phyloP scores from a whole-genome alignment of 1,140 invertebrate genomes.

The Macrobrachium nipponense region DNA sequence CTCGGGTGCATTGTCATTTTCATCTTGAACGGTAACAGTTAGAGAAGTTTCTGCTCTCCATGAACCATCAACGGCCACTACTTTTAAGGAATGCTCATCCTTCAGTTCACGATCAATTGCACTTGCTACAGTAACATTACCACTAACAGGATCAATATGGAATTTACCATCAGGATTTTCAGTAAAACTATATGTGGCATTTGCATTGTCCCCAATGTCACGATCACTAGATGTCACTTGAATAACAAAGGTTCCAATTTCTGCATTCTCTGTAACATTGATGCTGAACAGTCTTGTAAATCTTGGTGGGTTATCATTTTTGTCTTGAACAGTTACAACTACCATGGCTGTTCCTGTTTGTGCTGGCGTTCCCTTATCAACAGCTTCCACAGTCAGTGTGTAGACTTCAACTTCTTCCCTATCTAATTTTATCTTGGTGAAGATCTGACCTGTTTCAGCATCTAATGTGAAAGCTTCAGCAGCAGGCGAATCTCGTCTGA shows the following conservation, averaged over 20 bases:
- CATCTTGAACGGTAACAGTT: slow-evolving; percentile 93
- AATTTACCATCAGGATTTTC: slow-evolving; percentile 92
- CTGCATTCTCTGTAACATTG: slow-evolving; percentile 95
- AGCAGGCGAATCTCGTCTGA: slow-evolving; percentile 73
- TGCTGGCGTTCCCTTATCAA: slow-evolving; percentile 86
- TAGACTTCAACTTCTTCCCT: slow-evolving; percentile 88
- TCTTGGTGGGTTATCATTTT: slow-evolving; percentile 94
- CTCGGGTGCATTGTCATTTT: slow-evolving; percentile 93
- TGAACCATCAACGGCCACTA: slow-evolving; percentile 87
- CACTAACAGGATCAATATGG: slow-evolving; percentile 85
- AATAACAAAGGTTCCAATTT: slow-evolving; percentile 92
- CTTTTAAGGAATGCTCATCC: slow-evolving; percentile 90
- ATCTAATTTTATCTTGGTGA: slow-evolving; percentile 85
- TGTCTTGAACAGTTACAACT: slow-evolving; percentile 85
- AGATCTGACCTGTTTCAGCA: slow-evolving; percentile 84
- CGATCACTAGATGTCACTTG: slow-evolving; percentile 90
- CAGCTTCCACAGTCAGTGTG: slow-evolving; percentile 85
- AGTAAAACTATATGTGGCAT: slow-evolving; percentile 88
- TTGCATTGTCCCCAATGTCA: slow-evolving; percentile 88
- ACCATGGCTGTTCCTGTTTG: slow-evolving; percentile 88
- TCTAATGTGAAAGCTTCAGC: slow-evolving; percentile 84
- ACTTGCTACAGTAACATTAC: slow-evolving; percentile 91
- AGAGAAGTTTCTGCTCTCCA: slow-evolving; percentile 89
- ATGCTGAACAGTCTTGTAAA: slow-evolving; percentile 93
- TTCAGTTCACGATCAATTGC: slow-evolving; percentile 87